Conservation (phyloP, 1,140 invertebrate genomes). For the Paraescarpia echinospica region DNA sequence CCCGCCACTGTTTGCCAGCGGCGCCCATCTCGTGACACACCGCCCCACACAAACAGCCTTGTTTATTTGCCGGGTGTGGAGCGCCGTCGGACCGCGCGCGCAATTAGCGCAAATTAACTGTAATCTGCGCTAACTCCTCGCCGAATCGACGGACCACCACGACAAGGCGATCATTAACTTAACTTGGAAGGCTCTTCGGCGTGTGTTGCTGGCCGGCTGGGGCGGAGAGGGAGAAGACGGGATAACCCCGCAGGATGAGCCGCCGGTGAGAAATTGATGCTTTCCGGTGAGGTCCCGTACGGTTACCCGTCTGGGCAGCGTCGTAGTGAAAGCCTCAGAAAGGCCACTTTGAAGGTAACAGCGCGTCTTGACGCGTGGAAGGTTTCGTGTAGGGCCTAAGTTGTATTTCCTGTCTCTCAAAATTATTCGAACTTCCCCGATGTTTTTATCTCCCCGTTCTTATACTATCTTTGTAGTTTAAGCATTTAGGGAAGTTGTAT, state of each 20-base stretch:
- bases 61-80: neutral
- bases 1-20: neutral
- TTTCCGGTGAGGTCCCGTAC: neutral
- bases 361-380: too few species aligned
- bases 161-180: neutral
- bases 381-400: too few species aligned
- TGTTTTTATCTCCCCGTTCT: too few species aligned
- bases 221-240: neutral
- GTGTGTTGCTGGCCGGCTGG: neutral
- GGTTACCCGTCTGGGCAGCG: neutral
- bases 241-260: neutral
- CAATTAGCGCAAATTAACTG: constrained; percentile 5
- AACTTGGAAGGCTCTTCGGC: neutral
- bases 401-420: too few species aligned
- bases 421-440: too few species aligned
- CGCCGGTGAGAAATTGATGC: neutral
- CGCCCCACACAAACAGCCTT: neutral
- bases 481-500: too few species aligned
- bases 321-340: too few species aligned
- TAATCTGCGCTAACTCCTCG: neutral
- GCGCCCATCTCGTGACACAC: neutral
- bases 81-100: neutral
- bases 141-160: neutral
- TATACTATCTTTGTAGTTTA: too few species aligned
- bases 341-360: too few species aligned